Conservation (phyloP, 2,797 vertebrate genomes). For the Bufotes viridis region DNA sequence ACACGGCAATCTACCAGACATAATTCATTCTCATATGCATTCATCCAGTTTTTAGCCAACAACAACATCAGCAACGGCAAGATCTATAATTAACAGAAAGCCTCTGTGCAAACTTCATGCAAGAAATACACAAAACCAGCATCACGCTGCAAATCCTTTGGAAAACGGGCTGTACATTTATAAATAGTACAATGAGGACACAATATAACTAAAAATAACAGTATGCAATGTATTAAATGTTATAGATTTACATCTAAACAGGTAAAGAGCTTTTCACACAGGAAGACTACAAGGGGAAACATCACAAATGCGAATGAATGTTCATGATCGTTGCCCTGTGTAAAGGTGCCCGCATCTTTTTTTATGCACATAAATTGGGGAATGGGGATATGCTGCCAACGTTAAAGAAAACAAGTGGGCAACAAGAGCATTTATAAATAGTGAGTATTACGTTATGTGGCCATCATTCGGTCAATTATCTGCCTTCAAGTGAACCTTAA, state of each 20-base stretch:
- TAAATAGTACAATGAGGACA: neutral
- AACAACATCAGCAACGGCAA: slow-evolving; percentile 10
- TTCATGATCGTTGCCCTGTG: too few species aligned
- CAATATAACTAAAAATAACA: neutral
- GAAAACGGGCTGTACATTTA: neutral
- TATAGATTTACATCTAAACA: neutral
- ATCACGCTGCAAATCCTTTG: neutral
- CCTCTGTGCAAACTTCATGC: neutral
- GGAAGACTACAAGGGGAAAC: too few species aligned
- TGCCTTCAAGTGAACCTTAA: too few species aligned
- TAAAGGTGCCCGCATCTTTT: too few species aligned
- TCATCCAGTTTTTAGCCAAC: neutral
- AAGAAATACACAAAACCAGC: slow-evolving; percentile 26
- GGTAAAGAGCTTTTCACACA: too few species aligned
- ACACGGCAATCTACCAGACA: slow-evolving; percentile 26
- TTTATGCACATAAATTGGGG: too few species aligned
- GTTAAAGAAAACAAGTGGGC: too few species aligned
- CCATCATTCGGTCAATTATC: too few species aligned
- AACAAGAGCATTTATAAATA: too few species aligned
- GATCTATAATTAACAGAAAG: slow-evolving; percentile 19
- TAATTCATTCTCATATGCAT: slow-evolving; percentile 15
- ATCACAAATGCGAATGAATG: too few species aligned
- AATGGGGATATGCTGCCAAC: too few species aligned
- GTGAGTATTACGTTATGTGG: too few species aligned
- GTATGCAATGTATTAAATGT: neutral